These are phyloP conservation scores for Onthophagus taurus DNA, from an alignment of 1,140 invertebrate species.

Conservation along the genomic window DNA sequence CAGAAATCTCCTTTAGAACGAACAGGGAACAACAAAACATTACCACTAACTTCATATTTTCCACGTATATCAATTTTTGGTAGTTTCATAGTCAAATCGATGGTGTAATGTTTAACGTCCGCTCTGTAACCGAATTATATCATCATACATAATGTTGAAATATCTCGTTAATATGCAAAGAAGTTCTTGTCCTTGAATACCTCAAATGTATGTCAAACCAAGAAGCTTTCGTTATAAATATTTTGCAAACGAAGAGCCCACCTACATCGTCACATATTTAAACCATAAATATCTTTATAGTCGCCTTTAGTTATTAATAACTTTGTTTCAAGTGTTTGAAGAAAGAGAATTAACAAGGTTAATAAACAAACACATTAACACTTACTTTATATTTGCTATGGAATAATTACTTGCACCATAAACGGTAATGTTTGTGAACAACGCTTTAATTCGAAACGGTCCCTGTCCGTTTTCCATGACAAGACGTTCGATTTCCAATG, in stretches of 20 bases:
- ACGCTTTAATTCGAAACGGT: conserved; percentile 56
- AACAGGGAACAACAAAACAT: conserved; percentile 65
- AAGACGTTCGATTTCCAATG: conserved; percentile 55
- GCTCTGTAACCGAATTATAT: conserved; percentile 39
- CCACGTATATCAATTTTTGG: conserved; percentile 63
- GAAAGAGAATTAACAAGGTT: background rate
- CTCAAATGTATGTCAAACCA: background rate
- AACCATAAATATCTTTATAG: too few relatives aligned
- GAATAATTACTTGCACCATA: conserved; percentile 64
- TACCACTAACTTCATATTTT: conserved; percentile 62
- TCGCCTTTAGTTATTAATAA: background rate
- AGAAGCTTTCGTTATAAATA: background rate
- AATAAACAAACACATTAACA: background rate
- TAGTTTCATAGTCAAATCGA: conserved; percentile 57
- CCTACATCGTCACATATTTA: background rate
- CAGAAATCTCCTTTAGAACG: conserved; percentile 66
- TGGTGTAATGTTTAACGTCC: conserved; percentile 53
- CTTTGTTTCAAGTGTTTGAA: background rate
- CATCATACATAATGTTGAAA: background rate
- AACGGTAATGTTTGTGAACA: conserved; percentile 62
- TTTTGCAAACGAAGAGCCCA: background rate
- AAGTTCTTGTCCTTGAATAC: background rate
- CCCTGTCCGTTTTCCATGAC: conserved; percentile 67
- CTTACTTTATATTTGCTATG: conserved; percentile 43
- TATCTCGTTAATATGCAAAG: background rate